These are phyloP conservation scores for Ctenoplectra terminalis DNA, from an alignment of 1,140 invertebrate species.

Conservation along the genomic window DNA sequence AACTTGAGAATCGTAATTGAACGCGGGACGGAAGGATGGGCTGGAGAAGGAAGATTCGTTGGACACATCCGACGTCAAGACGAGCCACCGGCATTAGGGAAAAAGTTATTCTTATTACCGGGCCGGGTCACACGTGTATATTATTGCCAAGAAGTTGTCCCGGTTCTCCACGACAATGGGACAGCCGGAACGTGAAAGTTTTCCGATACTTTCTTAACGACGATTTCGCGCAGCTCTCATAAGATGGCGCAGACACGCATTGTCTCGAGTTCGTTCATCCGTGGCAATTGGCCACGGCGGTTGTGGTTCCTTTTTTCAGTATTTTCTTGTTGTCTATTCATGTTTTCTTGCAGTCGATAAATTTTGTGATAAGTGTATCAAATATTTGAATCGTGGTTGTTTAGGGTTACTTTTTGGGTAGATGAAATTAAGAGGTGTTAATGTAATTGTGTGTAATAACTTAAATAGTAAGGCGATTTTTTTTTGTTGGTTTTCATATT, in stretches of 20 bases:
- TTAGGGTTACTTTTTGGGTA: no score
- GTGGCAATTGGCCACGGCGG: neutral
- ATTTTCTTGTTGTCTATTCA: no score
- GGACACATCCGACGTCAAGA: constrained; percentile 47
- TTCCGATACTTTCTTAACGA: constrained; percentile 56
- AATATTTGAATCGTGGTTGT: no score
- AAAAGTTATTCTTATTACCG: constrained; percentile 61
- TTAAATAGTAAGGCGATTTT: no score
- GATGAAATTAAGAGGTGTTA: no score
- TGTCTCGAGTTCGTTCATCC: neutral
- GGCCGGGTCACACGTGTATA: constrained; percentile 63
- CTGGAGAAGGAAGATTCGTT: constrained; percentile 33
- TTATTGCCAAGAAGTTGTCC: constrained; percentile 61
- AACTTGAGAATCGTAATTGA: constrained; percentile 61
- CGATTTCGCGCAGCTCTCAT: constrained; percentile 24
- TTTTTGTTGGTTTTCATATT: no score
- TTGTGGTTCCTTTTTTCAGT: neutral
- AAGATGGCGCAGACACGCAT: constrained; percentile 11
- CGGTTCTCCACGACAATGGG: constrained; percentile 11
- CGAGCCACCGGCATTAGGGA: constrained; percentile 44
- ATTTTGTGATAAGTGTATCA: no score
- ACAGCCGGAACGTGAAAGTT: constrained; percentile 52
- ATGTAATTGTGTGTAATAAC: no score
- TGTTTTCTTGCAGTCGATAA: no score
- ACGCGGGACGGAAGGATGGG: neutral